These are phyloP conservation scores for Chamaea fasciata DNA, from an alignment of 2,113 vertebrate genomes.

Conservation along the genomic window DNA sequence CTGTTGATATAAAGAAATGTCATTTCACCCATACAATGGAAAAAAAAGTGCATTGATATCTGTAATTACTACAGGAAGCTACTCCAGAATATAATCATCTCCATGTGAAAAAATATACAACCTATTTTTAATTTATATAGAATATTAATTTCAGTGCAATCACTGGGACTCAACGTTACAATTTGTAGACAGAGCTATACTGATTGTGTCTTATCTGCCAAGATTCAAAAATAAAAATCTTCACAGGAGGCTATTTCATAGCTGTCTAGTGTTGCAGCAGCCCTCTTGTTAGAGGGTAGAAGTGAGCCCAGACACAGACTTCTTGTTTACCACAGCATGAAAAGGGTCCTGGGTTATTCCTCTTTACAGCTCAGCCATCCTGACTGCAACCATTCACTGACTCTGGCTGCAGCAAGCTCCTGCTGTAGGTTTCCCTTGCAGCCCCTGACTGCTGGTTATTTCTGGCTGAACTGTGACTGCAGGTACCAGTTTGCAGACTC, in stretches of 20 bases:
- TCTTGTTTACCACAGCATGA: too few species aligned
- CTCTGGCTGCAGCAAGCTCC: too few species aligned
- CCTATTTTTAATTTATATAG: not conserved
- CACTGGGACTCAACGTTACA: not conserved
- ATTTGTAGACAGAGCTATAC: not conserved
- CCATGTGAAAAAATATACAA: not conserved
- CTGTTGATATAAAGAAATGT: slow-evolving; percentile 31
- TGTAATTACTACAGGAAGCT: not conserved
- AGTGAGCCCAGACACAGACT: too few species aligned
- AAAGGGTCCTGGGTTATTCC: too few species aligned
- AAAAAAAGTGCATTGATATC: not conserved
- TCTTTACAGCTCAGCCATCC: too few species aligned
- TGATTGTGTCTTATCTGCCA: not conserved
- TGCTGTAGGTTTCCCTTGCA: too few species aligned
- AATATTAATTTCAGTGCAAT: not conserved
- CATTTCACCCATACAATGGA: not conserved
- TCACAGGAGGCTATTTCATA: not conserved
- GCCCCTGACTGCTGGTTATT: too few species aligned
- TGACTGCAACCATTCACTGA: too few species aligned
- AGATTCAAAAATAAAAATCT: not conserved
- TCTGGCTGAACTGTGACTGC: too few species aligned
- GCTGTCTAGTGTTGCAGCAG: not conserved
- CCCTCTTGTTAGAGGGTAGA: not conserved
- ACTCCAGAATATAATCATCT: not conserved
- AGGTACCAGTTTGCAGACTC: too few species aligned